Conservation (phyloP, 2,113 vertebrate species). For the Zosterops pallidus region DNA sequence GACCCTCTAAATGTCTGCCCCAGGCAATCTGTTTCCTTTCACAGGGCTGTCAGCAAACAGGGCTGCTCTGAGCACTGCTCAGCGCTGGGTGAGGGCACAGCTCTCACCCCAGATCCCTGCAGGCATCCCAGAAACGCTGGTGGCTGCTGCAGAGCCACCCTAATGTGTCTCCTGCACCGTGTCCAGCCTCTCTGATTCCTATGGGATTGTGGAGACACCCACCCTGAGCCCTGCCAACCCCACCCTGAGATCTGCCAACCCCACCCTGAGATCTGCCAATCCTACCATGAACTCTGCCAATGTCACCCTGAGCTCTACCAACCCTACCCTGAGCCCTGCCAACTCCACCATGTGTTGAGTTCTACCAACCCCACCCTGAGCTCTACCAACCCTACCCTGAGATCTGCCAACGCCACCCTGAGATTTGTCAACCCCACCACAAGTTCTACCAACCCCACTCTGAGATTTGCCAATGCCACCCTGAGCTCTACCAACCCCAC, state of each 20-base stretch:
- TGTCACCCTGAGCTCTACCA: background rate
- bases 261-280: too few relatives aligned
- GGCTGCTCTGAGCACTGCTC: background rate
- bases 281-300: too few relatives aligned
- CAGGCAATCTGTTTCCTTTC: slow-evolving; percentile 25
- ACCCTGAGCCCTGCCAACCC: background rate
- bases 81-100: background rate
- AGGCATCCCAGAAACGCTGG: background rate
- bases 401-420: too few relatives aligned
- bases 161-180: fast-evolving
- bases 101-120: background rate
- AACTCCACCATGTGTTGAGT: background rate
- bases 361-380: background rate
- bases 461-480: fast-evolving
- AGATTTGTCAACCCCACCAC: too few relatives aligned
- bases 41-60: background rate
- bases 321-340: fast-evolving
- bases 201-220: fast-evolving
- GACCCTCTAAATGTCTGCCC: slow-evolving; percentile 13
- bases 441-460: background rate
- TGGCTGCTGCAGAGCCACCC: background rate
- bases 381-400: too few relatives aligned
- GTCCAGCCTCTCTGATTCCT: background rate
- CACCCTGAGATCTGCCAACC: background rate
- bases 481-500: background rate